Conservation (phyloP, 2,888 invertebrate genomes). For the Dicroscelio sp. region DNA sequence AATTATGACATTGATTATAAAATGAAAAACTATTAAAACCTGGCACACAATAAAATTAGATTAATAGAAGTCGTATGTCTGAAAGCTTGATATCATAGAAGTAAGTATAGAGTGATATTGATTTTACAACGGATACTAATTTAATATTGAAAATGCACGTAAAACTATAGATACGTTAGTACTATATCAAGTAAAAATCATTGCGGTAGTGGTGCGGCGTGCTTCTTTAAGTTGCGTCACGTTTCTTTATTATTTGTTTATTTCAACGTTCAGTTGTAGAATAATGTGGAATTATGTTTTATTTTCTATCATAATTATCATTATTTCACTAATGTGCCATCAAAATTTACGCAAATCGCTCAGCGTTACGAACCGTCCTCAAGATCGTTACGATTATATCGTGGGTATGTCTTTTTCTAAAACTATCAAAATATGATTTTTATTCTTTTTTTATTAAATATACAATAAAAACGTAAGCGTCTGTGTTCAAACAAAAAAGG, state of each 20-base stretch:
- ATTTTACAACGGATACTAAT: slow-evolving; percentile 88
- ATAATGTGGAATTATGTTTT: slow-evolving; percentile 89
- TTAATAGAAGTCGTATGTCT: slow-evolving; percentile 26
- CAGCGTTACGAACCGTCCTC: slow-evolving; percentile 88
- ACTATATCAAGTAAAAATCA: slow-evolving; percentile 70
- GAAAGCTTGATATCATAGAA: slow-evolving; percentile 49
- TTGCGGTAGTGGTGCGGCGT: slow-evolving; percentile 55
- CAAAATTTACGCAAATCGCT: slow-evolving; percentile 86
- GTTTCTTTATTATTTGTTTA: background rate
- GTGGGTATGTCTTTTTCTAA: slow-evolving; percentile 87
- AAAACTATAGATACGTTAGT: slow-evolving; percentile 39
- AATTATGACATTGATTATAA: no score
- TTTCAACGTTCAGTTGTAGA: background rate
- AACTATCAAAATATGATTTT: background rate
- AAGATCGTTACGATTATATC: slow-evolving; percentile 89
- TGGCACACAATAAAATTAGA: no score
- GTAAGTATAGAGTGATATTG: slow-evolving; percentile 82
- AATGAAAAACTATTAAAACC: no score
- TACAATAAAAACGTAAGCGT: no score
- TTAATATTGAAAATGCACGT: slow-evolving; percentile 89
- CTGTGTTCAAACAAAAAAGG: no score
- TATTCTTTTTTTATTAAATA: background rate
- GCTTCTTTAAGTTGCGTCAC: slow-evolving; percentile 49
- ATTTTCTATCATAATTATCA: slow-evolving; percentile 85
- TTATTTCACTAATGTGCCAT: slow-evolving; percentile 88